Percentiles rank a stretch among this genome's conserved stretches.
Evolutionary conservation across 2,113 vertebrate species (phyloP).

Genomic region (Porphyrio hochstetteri): DNA sequence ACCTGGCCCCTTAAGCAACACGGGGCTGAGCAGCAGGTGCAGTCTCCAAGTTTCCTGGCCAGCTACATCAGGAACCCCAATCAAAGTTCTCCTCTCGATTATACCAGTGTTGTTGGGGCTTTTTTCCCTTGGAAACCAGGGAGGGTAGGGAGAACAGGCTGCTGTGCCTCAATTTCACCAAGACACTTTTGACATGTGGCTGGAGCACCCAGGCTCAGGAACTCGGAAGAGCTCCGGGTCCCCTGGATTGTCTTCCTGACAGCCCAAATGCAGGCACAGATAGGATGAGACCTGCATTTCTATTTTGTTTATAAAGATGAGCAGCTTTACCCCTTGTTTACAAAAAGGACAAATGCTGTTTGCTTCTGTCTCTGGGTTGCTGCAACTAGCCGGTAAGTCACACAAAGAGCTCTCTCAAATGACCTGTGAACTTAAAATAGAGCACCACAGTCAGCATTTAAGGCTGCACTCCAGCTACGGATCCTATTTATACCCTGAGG

Average conservation of each 20-base stretch:
- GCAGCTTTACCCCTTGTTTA: background rate
- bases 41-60: background rate
- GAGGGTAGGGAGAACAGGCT: background rate
- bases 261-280: background rate
- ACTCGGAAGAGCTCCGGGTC: background rate
- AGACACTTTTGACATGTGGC: background rate
- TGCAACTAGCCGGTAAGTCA: background rate
- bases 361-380: background rate
- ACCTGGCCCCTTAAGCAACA: background rate
- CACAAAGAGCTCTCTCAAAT: background rate
- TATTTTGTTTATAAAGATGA: background rate
- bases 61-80: background rate
- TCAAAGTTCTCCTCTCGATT: background rate
- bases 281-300: background rate
- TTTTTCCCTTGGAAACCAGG: background rate
- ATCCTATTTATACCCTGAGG: background rate
- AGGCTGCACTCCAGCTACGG: background rate
- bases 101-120: background rate
- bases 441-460: background rate
- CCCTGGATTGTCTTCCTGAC: background rate
- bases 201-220: background rate
- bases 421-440: background rate
- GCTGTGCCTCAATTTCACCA: background rate
- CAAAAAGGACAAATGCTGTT: background rate
- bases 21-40: background rate